Evolutionary conservation across 2,888 invertebrate species (phyloP), one percentile per base, ranked within the genome.

Genomic region (Drosophila acutilabella): DNA sequence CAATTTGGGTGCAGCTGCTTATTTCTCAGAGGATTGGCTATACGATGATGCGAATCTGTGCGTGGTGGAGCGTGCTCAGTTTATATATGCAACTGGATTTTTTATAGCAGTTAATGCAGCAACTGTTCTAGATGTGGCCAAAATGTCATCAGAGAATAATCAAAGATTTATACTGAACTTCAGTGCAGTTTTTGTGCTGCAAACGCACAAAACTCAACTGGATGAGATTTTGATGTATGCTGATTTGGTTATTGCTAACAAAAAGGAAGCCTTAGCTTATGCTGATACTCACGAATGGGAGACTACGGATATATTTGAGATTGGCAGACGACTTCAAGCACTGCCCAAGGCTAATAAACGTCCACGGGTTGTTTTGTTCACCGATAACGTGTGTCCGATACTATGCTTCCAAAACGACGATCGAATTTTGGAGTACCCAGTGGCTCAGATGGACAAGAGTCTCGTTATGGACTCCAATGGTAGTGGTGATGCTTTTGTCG

Each of bases 401-500:
- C 71, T 86, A 0, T 62, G 70, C 6, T 86, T 86, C 51, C 58
- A 67, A 59, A 78, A 80, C 0, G 83, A 86, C 44, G 74, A 86
- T 0, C 62, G 51, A 8, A 7, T 86, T 4, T 52, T 88, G 6
- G 74, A 89, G 40, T 88, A 80, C 23, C 89, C 89, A 0, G 64
- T 89, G 40, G 75, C 85, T 0, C 53, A 71, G 36, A 6, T 86
- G 7, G 74, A 75, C 1, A 73, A 66, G 33, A 59, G 23, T 0
- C 2, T 6, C 5, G 38, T 86, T 4, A 64, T 88, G 1, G 85
- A 89, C 45, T 68, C 61, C 18, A 89, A 86, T 40, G 89, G 85
- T 13, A 71, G 83, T 36, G 75, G 72, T 10, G 85, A 86, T 51
- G 89, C 85, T 20, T 89, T 88, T 6, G 80, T 86, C 5, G 85